Percentiles rank a stretch among this genome's conserved stretches.
Evolutionary conservation across 2,113 vertebrate genomes (phyloP).

Genomic region (Cercocebus atys): DNA sequence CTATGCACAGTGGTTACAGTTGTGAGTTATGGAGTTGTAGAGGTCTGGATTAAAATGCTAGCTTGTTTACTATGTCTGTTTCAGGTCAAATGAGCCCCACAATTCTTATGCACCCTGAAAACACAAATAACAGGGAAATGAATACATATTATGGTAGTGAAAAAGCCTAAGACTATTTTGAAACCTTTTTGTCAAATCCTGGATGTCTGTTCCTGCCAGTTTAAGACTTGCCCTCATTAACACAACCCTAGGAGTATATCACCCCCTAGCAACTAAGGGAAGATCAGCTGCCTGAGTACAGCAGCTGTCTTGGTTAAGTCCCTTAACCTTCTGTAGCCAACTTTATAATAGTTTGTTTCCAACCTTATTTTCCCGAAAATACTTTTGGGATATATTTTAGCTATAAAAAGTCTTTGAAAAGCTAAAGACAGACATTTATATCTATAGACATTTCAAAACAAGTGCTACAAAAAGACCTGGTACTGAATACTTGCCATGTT

Average conservation of each 20-base stretch:
- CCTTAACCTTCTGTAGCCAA: not conserved
- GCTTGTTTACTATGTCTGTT: not conserved
- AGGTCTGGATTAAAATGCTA: not conserved
- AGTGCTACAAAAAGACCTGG: not conserved
- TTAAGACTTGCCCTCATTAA: not conserved
- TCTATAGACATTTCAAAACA: not conserved
- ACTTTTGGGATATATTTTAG: not conserved
- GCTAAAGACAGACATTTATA: not conserved
- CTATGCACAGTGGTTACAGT: too few relatives aligned
- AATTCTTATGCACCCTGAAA: not conserved
- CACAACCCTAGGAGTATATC: not conserved
- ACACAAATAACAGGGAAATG: not conserved
- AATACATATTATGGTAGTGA: not conserved
- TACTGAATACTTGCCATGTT: not conserved
- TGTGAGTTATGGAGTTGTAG: not conserved
- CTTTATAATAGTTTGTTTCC: not conserved
- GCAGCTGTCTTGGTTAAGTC: not conserved
- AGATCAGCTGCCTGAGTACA: not conserved
- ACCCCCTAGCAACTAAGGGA: too few relatives aligned
- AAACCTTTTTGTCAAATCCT: not conserved
- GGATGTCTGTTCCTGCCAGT: not conserved
- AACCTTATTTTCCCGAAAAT: not conserved
- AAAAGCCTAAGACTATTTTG: not conserved
- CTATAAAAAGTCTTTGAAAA: not conserved
- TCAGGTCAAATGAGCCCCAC: not conserved